A percentile compares a stretch with the other conserved stretches of the same genome.
Conservation (phyloP, 2,888 invertebrate genomes). For the Archips crataeganus region DNA sequence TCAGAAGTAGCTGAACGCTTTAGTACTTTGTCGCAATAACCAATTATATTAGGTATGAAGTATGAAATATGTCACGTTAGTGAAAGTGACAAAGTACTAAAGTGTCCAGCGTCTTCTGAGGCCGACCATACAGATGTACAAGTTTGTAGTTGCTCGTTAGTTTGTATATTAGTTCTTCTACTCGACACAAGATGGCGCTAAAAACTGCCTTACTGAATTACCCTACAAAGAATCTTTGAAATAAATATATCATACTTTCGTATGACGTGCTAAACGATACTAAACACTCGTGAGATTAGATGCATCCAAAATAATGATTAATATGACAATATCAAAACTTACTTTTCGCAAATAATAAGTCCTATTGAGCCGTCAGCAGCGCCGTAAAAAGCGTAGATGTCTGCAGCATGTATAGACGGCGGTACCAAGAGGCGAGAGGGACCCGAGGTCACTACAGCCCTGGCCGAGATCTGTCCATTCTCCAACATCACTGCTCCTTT, state of each 20-base stretch:
- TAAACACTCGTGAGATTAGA: too few relatives aligned
- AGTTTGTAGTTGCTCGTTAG: background rate
- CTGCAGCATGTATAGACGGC: slow-evolving; percentile 63
- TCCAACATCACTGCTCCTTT: slow-evolving; percentile 91
- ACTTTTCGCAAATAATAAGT: slow-evolving; percentile 87
- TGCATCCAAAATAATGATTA: too few relatives aligned
- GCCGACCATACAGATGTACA: too few relatives aligned
- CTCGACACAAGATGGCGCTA: background rate
- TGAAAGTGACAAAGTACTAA: too few relatives aligned
- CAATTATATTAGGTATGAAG: too few relatives aligned
- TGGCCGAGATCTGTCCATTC: slow-evolving; percentile 87
- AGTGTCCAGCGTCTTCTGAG: too few relatives aligned
- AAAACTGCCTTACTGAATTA: background rate
- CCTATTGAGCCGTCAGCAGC: slow-evolving; percentile 96
- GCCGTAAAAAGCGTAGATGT: slow-evolving; percentile 92
- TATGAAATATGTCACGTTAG: too few relatives aligned
- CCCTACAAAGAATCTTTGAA: background rate
- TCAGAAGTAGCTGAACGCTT: too few relatives aligned
- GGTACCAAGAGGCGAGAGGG: slow-evolving; percentile 72
- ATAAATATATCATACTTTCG: too few relatives aligned
- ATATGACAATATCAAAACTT: slow-evolving; percentile 46
- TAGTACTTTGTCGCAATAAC: too few relatives aligned
- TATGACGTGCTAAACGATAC: too few relatives aligned
- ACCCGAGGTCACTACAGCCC: slow-evolving; percentile 63
- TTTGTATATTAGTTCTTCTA: background rate